phyloP scores from a whole-genome alignment of 2,888 invertebrate genomes.

The Dorcus parallelipipedus region DNA sequence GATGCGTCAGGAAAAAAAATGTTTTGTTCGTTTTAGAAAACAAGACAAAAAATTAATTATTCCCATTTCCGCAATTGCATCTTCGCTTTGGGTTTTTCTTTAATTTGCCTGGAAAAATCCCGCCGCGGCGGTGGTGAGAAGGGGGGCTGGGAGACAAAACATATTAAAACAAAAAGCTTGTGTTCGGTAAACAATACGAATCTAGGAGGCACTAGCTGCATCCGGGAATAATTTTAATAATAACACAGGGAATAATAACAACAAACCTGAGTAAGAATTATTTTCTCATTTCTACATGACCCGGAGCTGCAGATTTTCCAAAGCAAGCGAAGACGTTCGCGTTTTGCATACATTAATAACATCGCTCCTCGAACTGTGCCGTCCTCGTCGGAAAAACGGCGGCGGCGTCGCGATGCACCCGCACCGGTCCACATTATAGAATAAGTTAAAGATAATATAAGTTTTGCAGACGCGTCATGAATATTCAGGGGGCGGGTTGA shows the following conservation, averaged over 20 bases:
- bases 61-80: too few relatives aligned
- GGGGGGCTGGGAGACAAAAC: too few relatives aligned
- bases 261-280: conserved; percentile 4
- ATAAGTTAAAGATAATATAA: conserved; percentile 19
- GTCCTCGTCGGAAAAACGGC: not conserved
- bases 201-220: not conserved
- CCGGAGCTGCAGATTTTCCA: not conserved
- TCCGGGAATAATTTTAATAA: conserved; percentile 9
- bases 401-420: conserved; percentile 1
- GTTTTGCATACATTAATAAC: conserved; percentile 2
- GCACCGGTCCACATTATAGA: conserved; percentile 5
- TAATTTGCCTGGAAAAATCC: too few relatives aligned
- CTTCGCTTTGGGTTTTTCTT: too few relatives aligned
- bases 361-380: not conserved
- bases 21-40: too few relatives aligned
- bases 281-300: conserved; percentile 3
- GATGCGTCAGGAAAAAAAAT: too few relatives aligned
- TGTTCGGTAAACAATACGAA: too few relatives aligned
- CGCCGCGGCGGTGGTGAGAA: too few relatives aligned
- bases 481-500: conserved; percentile 16
- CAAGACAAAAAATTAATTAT: too few relatives aligned
- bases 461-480: conserved; percentile 16
- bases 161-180: too few relatives aligned
- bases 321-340: not conserved
- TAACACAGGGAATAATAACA: conserved; percentile 4